Conservation (phyloP, 2,888 invertebrate species). For the Folsomia manolachei region DNA sequence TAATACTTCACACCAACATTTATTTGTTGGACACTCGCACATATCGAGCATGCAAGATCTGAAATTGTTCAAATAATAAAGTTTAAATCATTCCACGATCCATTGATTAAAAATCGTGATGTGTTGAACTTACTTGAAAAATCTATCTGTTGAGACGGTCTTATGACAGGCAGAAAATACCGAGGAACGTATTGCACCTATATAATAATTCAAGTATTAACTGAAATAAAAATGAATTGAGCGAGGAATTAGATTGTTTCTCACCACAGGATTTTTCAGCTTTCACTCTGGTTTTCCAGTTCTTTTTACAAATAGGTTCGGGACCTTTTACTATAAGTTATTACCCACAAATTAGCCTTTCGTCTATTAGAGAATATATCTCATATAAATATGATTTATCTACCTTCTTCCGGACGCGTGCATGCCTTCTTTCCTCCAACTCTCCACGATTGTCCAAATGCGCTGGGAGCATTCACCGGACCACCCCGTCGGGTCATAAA, state of each 20-base stretch:
- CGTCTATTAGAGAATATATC: neutral
- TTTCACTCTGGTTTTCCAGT: constrained; percentile 51
- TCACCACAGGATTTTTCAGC: constrained; percentile 55
- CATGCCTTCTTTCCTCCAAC: constrained; percentile 77
- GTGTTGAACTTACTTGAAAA: constrained; percentile 63
- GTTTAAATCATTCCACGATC: neutral
- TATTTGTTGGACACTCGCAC: constrained; percentile 74
- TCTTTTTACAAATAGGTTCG: constrained; percentile 47
- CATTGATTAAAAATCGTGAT: neutral
- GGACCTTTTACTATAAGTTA: constrained; percentile 54
- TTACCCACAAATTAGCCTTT: neutral
- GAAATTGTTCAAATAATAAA: constrained; percentile 36
- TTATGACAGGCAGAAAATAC: constrained; percentile 74
- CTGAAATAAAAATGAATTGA: neutral
- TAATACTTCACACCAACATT: constrained; percentile 86
- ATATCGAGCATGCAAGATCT: constrained; percentile 80
- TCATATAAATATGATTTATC: neutral
- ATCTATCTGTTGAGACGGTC: constrained; percentile 75
- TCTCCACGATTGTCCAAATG: constrained; percentile 86
- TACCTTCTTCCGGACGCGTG: constrained; percentile 57
- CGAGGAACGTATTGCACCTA: constrained; percentile 57
- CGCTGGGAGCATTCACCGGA: constrained; percentile 64
- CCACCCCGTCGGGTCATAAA: constrained; percentile 51
- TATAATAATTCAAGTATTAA: neutral
- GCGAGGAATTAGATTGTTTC: neutral